Base-by-base conservation (phyloP, 1,140 invertebrate species). In the Drosophila azteca region DNA sequence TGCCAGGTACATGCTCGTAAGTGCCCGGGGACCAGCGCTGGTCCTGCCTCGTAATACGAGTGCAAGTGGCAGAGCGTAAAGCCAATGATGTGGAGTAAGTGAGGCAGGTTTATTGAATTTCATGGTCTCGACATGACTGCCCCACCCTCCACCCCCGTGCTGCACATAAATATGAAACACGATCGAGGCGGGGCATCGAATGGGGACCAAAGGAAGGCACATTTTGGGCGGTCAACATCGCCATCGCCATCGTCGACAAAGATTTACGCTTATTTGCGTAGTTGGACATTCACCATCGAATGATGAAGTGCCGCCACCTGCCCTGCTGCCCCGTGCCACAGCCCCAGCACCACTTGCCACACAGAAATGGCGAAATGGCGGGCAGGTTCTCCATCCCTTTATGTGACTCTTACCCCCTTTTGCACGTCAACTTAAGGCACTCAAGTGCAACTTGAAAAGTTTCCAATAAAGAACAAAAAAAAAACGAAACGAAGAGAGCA, bases 201-300 rank as follows among this genome's bases (percentile, higher is more conserved):
- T 9, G 31, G 46, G 24, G 24, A 26, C 22, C 3, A 4, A 4
- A 4, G 24, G 24, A 5, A 26, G 24, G 24, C 24, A 26, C 24
- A 26, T 26, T 26, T 26, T 35, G 35, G n/a, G 45, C 41, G 66
- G 55, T 64, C 74, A 68, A 22, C 22, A 44, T 59, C 51, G 62
- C 57, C 58, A 49, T 52, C 15, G 15, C 63, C 41, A 26, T 41
- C 26, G 24, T 45, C 52, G 60, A 49, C 64, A 82, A 39, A 87
- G 83, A 88, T 87, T 87, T 88, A 88, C 83, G 83, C 84, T 75
- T 83, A 87, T 87, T 87, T 87, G 83, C 83, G 83, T 87, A 83
- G 87, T 70, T 71, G 77, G 54, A 70, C 71, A 82, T 79, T 88
- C 83, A 88, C 79, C 75, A 79, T 64, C 78, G 71, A 88, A 88